A percentile compares a stretch with the other conserved stretches of the same genome.
phyloP scores from a whole-genome alignment of 1,140 invertebrate genomes.

The Solenopsis fugax region DNA sequence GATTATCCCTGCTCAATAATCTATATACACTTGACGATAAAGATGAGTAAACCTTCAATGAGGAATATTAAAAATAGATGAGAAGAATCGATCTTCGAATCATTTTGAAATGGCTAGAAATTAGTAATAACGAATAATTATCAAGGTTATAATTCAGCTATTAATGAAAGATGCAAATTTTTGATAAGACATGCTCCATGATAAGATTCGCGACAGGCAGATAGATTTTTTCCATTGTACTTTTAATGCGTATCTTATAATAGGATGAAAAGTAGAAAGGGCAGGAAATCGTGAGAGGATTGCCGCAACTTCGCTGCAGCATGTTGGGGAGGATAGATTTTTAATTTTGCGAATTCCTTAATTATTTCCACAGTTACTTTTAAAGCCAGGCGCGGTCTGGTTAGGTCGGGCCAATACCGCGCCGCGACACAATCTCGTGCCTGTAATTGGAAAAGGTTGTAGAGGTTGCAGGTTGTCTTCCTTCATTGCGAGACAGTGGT shows the following conservation, averaged over 20 bases:
- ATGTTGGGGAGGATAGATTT: conserved; percentile 74
- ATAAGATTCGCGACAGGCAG: not conserved
- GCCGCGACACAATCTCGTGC: conserved; percentile 73
- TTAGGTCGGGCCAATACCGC: conserved; percentile 48
- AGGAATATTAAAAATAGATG: not conserved
- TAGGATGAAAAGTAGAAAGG: conserved; percentile 14
- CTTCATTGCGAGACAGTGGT: conserved; percentile 14
- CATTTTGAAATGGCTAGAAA: not conserved
- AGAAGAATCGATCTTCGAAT: not conserved
- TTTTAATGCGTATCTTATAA: conserved; percentile 54
- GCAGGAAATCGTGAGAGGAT: conserved; percentile 45
- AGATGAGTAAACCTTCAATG: not conserved
- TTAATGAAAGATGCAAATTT: conserved; percentile 64
- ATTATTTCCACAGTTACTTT: conserved; percentile 77
- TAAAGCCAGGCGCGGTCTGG: conserved; percentile 60
- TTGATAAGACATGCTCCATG: not conserved
- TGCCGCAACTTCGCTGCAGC: conserved; percentile 47
- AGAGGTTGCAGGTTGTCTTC: conserved; percentile 53
- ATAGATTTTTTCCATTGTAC: conserved; percentile 57
- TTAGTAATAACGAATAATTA: conserved; percentile 10
- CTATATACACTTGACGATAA: not conserved
- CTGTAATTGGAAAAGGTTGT: conserved; percentile 78
- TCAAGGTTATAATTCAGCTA: conserved; percentile 53
- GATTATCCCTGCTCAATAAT: not conserved
- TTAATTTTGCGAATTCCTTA: conserved; percentile 79